phyloP scores from a whole-genome alignment of 35 echinoderm and acorn worm genomes.

The Lytechinus pictus region DNA sequence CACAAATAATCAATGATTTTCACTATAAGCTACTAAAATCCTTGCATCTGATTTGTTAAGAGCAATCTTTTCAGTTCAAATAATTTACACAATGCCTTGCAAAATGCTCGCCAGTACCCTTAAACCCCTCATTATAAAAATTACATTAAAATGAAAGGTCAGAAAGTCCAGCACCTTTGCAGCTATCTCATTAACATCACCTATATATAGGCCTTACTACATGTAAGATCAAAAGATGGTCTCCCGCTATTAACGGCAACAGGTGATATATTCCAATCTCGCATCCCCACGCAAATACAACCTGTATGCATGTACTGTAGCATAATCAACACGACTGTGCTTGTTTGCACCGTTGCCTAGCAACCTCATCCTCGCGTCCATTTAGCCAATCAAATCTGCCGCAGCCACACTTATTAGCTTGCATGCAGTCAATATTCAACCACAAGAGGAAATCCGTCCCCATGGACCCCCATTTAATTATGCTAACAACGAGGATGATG shows the following conservation, averaged over 20 bases:
- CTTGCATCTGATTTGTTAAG: too few relatives aligned
- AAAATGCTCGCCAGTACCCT: too few relatives aligned
- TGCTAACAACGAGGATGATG: not conserved
- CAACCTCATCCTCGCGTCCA: not conserved
- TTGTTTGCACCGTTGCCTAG: not conserved
- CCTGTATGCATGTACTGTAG: not conserved
- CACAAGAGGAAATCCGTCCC: not conserved
- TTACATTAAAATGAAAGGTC: not conserved
- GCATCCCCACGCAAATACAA: not conserved
- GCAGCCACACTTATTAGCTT: not conserved
- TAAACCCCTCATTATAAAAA: not conserved
- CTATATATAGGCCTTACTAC: not conserved
- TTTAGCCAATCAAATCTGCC: conserved; percentile 5
- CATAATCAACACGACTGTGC: not conserved
- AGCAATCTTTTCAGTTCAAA: too few relatives aligned
- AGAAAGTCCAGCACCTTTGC: not conserved
- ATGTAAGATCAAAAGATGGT: not conserved
- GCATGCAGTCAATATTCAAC: not conserved
- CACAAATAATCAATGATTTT: too few relatives aligned
- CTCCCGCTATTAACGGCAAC: not conserved
- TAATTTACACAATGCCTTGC: too few relatives aligned
- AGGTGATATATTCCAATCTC: not conserved
- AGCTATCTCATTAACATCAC: not conserved
- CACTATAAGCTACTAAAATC: too few relatives aligned
- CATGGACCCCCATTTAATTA: not conserved